Base-by-base conservation (phyloP, 1,140 invertebrate genomes). In the Potamilus streckersoni region DNA sequence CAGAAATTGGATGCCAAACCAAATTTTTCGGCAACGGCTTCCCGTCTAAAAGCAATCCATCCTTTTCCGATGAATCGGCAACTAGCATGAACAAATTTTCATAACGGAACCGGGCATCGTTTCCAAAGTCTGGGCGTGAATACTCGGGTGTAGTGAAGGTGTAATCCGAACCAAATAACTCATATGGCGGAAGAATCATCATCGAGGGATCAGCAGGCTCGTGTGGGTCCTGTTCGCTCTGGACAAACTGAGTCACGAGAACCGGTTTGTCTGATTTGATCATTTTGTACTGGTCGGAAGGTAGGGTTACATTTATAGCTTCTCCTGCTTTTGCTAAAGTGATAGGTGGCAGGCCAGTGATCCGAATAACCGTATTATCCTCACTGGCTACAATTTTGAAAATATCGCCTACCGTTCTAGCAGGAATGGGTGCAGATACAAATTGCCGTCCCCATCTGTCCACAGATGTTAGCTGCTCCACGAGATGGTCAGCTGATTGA, bases 391-490 rank as follows among this genome's bases (percentile, higher is more conserved):
- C 69, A 17, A 84, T 55, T 57, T 78, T 73, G 31, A 82, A 84
- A 16, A 80, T 62, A 27, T 86, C 82, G 14, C 83, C 84, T n/a
- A 66, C 73, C 12, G 79, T 81, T 55, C 80, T 65, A 16, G 72
- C 66, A 15, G 81, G 79, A 19, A 80, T 75, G 3, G 84, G 83
- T 15, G 77, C 79, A 0, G 79, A 80, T 16, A 81, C 71, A 69
- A 85, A 87, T 60, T 74, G 61, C 49, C 77, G 76, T 4, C 86
- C 86, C 86, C 86, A 87, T 14, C 80, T 79, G 61, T 79, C 71
- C n/a, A 80, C 73, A 2, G 86, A 82, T 60, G 82, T 76, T 17
- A 87, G 69, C 69, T 84, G 82, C 69, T 85, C 84, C 12, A 84
- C 84, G 19, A 87, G 66, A 76, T 87, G 85, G 65, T 85, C 85